Percentiles rank a stretch among this genome's conserved stretches.
Conservation (phyloP, 2,888 invertebrate species). For the Machimus atricapillus region DNA sequence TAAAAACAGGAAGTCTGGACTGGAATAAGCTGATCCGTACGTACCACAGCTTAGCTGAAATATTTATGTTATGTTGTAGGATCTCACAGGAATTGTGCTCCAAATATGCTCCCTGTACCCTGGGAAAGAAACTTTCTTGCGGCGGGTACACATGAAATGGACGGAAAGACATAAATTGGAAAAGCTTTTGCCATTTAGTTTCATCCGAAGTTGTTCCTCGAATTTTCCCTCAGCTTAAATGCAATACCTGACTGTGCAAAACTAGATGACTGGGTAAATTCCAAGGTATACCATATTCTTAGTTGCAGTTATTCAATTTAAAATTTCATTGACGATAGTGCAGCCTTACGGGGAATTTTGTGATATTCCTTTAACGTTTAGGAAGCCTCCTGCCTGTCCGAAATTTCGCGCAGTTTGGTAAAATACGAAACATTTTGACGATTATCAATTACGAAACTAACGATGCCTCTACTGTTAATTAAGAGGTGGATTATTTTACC, state of each 20-base stretch:
- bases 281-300: neutral
- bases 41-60: conserved; percentile 12
- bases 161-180: conserved; percentile 28
- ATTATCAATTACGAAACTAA: neutral
- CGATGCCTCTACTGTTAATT: neutral
- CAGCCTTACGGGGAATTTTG: neutral
- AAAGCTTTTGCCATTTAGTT: conserved; percentile 27
- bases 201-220: neutral
- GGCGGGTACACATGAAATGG: neutral
- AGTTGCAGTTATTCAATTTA: conserved; percentile 7
- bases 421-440: neutral
- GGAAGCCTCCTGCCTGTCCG: no score
- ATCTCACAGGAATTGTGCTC: conserved; percentile 20
- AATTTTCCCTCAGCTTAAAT: neutral
- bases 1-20: conserved; percentile 21
- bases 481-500: neutral
- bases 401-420: neutral
- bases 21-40: neutral
- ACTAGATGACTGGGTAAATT: neutral
- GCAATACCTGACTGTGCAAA: neutral
- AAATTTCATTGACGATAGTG: conserved; percentile 9
- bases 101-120: conserved; percentile 5
- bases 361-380: neutral
- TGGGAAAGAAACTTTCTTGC: conserved; percentile 16
- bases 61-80: conserved; percentile 21